These are phyloP conservation scores for Peromyscus californicus DNA, from an alignment of 2,113 vertebrate species.

Conservation along the genomic window DNA sequence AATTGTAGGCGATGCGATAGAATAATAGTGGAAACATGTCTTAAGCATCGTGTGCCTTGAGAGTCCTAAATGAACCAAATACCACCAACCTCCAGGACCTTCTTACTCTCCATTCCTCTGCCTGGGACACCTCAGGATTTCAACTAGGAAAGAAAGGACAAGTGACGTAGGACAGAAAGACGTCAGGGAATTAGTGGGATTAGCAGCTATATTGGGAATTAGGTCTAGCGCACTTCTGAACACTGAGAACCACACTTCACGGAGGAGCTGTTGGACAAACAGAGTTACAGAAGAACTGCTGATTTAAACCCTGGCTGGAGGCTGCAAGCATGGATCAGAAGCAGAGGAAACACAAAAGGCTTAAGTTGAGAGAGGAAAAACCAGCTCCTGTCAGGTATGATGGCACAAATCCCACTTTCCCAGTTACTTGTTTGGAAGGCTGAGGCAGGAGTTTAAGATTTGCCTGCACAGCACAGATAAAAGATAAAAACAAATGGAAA, in stretches of 20 bases:
- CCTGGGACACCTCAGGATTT: constrained; percentile 24
- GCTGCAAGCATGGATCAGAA: background rate
- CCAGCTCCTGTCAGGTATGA: background rate
- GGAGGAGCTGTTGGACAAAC: background rate
- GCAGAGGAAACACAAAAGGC: background rate
- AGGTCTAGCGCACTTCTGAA: constrained; percentile 87
- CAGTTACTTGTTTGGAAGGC: background rate
- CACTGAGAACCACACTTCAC: constrained; percentile 43
- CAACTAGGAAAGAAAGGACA: constrained; percentile 69
- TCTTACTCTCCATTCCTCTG: constrained; percentile 71
- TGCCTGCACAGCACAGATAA: background rate
- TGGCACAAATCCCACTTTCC: background rate
- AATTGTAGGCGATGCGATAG: background rate
- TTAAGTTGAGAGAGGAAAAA: constrained; percentile 14
- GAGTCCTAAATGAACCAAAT: constrained; percentile 8
- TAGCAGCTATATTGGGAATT: constrained; percentile 90
- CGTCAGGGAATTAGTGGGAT: constrained; percentile 87
- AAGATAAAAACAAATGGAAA: background rate
- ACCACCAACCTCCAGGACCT: constrained; percentile 63
- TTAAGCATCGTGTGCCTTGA: background rate
- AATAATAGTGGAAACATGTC: background rate
- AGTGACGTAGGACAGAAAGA: constrained; percentile 82
- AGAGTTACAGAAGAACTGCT: background rate
- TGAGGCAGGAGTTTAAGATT: background rate
- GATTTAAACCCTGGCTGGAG: constrained; percentile 19